These are phyloP conservation scores for Rhysida immarginata DNA, from an alignment of 1,140 invertebrate species.

Conservation along the genomic window DNA sequence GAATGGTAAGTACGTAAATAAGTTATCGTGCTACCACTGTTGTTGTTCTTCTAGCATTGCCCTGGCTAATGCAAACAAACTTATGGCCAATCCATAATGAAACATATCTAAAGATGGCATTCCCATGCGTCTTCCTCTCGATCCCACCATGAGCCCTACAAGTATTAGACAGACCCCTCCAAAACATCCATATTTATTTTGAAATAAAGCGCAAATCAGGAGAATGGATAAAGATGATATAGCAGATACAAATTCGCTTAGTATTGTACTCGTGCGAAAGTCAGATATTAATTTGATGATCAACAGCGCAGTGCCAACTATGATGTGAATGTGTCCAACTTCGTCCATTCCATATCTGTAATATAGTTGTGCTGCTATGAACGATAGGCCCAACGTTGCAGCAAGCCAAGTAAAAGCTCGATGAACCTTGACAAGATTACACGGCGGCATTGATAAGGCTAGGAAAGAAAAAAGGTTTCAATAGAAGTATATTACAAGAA, in stretches of 20 bases:
- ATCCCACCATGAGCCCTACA: slow-evolving; percentile 3
- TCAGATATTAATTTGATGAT: not conserved
- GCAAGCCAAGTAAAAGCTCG: slow-evolving; percentile 1
- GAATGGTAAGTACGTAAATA: too few species aligned
- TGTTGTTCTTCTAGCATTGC: too few species aligned
- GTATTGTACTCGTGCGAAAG: slow-evolving; percentile 1
- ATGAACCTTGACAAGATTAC: not conserved
- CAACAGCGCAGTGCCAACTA: not conserved
- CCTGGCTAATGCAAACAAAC: too few species aligned
- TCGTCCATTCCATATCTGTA: slow-evolving; percentile 2
- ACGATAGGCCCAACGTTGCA: not conserved
- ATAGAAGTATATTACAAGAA: too few species aligned
- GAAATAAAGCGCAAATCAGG: not conserved
- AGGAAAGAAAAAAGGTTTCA: not conserved
- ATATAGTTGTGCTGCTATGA: slow-evolving; percentile 1
- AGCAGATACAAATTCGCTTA: slow-evolving; percentile 6
- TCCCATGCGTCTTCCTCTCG: slow-evolving; percentile 1
- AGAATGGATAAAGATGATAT: not conserved
- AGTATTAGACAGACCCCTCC: not conserved
- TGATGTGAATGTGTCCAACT: slow-evolving; percentile 2
- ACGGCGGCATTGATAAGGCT: not conserved
- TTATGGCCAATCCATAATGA: slow-evolving; percentile 8
- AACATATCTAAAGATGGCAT: slow-evolving; percentile 9
- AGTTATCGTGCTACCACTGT: too few species aligned
- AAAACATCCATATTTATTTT: not conserved